phyloP scores from a whole-genome alignment of 2,113 vertebrate species.

The Macaca nemestrina region DNA sequence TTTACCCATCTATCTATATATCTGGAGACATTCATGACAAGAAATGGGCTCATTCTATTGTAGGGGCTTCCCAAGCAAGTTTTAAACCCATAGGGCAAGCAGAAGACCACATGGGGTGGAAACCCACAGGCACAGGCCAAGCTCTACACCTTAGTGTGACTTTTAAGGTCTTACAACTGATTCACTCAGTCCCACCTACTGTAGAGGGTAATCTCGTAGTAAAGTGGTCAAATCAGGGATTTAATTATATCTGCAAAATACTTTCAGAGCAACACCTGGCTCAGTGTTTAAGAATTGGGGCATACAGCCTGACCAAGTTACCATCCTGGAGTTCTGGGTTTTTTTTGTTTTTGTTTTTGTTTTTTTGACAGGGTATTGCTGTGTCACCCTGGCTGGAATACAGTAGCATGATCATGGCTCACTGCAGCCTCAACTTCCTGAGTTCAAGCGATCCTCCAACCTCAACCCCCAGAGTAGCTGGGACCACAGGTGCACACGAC shows the following conservation, averaged over 20 bases:
- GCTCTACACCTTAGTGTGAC: no score
- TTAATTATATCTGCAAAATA: not conserved
- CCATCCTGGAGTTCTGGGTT: no score
- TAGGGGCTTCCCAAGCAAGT: not conserved
- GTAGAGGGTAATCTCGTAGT: not conserved
- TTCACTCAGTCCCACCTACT: not conserved
- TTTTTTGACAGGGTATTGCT: no score
- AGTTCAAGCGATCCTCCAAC: no score
- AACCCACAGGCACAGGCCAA: rapidly evolving
- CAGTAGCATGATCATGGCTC: no score
- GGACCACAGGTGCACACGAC: no score
- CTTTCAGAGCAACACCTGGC: not conserved
- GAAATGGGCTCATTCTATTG: not conserved
- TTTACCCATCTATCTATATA: not conserved
- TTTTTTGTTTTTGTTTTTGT: no score
- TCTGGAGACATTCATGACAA: not conserved
- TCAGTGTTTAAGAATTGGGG: rapidly evolving
- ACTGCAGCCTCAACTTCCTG: no score
- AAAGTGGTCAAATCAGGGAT: not conserved
- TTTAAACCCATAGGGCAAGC: not conserved
- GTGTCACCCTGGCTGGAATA: no score
- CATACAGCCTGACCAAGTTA: no score
- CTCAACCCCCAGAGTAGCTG: no score
- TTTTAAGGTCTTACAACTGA: not conserved
- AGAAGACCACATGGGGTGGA: rapidly evolving